Percentiles rank a stretch among this genome's conserved stretches.
phyloP scores from a whole-genome alignment of 2,888 invertebrate genomes.

The Melanotus villosus region DNA sequence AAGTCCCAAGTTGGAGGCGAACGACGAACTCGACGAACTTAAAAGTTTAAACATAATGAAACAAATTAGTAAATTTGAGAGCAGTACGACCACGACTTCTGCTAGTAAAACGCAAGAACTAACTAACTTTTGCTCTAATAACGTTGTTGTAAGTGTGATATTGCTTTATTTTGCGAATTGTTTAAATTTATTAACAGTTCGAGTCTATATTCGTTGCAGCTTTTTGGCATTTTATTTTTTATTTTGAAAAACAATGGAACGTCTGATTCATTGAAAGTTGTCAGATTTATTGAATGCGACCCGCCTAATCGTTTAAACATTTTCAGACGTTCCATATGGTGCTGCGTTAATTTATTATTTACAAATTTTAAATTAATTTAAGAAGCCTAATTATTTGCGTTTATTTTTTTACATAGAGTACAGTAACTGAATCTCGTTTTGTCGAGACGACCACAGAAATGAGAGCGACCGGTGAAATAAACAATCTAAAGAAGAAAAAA shows the following conservation, averaged over 20 bases:
- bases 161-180: slow-evolving; percentile 28
- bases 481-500: slow-evolving; percentile 71
- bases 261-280: no score
- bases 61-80: slow-evolving; percentile 65
- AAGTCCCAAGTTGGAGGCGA: slow-evolving; percentile 48
- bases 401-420: slow-evolving; percentile 63
- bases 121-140: slow-evolving; percentile 43
- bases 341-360: no score
- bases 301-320: no score
- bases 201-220: background rate
- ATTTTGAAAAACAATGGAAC: background rate
- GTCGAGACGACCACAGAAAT: slow-evolving; percentile 64
- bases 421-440: slow-evolving; percentile 62
- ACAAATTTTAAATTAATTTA: no score
- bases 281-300: no score
- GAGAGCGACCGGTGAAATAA: slow-evolving; percentile 58
- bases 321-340: no score
- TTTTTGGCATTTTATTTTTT: slow-evolving; percentile 13
- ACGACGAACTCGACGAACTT: slow-evolving; percentile 49
- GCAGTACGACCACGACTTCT: slow-evolving; percentile 48
- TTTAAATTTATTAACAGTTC: background rate
- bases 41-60: slow-evolving; percentile 63
- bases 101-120: slow-evolving; percentile 15
- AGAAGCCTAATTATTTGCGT: background rate
- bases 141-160: slow-evolving; percentile 38